phyloP scores from a whole-genome alignment of 2,113 vertebrate genomes.

The Sakesphorus luctuosus region DNA sequence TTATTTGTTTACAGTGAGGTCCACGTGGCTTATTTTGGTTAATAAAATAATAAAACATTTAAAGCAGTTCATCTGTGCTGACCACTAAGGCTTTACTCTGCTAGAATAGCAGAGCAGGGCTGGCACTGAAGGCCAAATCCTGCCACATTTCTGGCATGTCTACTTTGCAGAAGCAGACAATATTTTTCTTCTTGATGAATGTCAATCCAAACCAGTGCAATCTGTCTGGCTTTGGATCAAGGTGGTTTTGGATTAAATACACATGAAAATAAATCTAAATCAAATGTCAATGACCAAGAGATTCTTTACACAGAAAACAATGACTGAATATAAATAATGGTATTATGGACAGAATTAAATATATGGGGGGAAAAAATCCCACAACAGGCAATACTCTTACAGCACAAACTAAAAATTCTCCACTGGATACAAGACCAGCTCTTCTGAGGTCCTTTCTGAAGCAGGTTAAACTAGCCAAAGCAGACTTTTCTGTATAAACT shows the following conservation, averaged over 20 bases:
- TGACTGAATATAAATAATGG: neutral
- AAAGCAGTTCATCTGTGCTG: neutral
- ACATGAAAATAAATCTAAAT: neutral
- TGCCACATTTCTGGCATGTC: neutral
- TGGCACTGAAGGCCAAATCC: neutral
- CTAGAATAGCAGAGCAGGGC: neutral
- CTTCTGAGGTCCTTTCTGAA: neutral
- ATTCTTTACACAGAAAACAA: neutral
- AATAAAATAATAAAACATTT: neutral
- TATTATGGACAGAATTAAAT: neutral
- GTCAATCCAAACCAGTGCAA: neutral
- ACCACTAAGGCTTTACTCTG: neutral
- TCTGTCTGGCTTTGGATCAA: neutral
- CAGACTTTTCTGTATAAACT: neutral
- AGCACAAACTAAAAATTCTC: neutral
- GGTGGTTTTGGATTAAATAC: neutral
- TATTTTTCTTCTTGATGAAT: neutral
- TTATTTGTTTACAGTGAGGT: neutral
- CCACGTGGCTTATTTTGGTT: neutral
- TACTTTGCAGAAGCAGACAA: neutral
- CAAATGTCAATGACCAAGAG: neutral
- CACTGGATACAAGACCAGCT: neutral
- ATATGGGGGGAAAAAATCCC: neutral
- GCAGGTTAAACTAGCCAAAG: neutral
- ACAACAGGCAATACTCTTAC: neutral